Evolutionary conservation across 2,113 vertebrate species (phyloP).

Genomic region (Tachysurus fulvidraco): DNA sequence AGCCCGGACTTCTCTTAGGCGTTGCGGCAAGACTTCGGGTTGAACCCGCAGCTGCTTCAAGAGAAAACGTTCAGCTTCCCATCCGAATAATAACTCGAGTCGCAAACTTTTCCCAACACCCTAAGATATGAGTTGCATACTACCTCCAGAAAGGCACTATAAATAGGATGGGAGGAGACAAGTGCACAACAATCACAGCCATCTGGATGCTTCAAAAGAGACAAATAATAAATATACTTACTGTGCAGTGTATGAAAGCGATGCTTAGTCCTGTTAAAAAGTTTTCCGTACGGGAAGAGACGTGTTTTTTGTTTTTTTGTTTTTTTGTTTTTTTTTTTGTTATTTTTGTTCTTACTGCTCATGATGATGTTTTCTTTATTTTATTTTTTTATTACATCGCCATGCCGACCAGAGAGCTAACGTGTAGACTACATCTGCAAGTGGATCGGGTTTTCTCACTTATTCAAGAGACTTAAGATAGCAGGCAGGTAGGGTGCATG

Average conservation of each 20-base stretch:
- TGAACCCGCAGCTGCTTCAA: slow-evolving; percentile 81
- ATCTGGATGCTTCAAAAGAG: slow-evolving; percentile 17
- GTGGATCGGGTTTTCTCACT: slow-evolving; percentile 71
- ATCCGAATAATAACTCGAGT: slow-evolving; percentile 54
- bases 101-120: slow-evolving; percentile 37
- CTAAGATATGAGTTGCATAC: background rate
- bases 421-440: slow-evolving; percentile 68
- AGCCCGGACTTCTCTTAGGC: slow-evolving; percentile 80
- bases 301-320: background rate
- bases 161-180: background rate
- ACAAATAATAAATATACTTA: slow-evolving; percentile 49
- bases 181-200: background rate
- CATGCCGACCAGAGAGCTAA: slow-evolving; percentile 73
- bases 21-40: slow-evolving; percentile 85
- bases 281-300: slow-evolving; percentile 18
- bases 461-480: slow-evolving; percentile 77
- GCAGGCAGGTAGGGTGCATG: slow-evolving; percentile 82
- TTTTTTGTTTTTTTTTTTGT: background rate
- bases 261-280: slow-evolving; percentile 50
- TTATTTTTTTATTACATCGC: slow-evolving; percentile 61
- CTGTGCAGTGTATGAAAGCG: slow-evolving; percentile 49
- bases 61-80: slow-evolving; percentile 68
- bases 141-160: background rate
- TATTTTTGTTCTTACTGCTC: background rate
- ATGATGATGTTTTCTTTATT: background rate